Conservation (phyloP, 2,113 vertebrate species). For the Cyrtonyx montezumae region DNA sequence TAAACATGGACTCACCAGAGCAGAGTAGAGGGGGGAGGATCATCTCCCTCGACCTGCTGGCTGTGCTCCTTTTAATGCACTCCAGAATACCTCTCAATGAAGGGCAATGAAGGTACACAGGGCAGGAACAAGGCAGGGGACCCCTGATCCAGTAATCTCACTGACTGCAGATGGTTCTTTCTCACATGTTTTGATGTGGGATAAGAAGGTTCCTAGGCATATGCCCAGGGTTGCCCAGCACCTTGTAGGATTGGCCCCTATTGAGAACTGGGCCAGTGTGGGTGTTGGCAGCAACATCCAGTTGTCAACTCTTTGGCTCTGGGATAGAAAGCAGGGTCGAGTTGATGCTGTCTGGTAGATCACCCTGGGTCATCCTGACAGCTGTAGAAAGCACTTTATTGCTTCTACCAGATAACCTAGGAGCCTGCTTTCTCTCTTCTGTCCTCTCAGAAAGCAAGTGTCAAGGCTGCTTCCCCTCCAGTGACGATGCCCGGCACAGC, state of each 20-base stretch:
- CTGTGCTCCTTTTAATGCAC: too few species aligned
- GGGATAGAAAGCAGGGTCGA: constrained; percentile 49
- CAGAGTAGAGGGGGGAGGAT: too few species aligned
- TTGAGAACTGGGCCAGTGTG: neutral
- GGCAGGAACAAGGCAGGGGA: neutral
- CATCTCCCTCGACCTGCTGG: too few species aligned
- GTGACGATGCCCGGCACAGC: neutral
- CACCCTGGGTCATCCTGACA: constrained; percentile 51
- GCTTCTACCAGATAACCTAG: constrained; percentile 40
- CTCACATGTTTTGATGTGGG: neutral
- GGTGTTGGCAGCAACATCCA: neutral
- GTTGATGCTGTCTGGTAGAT: constrained; percentile 46
- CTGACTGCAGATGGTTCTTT: neutral
- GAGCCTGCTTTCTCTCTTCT: constrained; percentile 63
- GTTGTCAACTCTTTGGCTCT: neutral
- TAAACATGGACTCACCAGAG: too few species aligned
- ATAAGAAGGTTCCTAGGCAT: neutral
- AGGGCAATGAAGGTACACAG: accelerated
- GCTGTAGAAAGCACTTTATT: constrained; percentile 56
- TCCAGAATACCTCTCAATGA: neutral
- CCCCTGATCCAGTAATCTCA: neutral
- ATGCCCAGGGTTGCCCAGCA: neutral
- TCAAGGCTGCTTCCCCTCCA: neutral
- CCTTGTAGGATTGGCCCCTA: neutral
- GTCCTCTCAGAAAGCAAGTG: neutral